Conservation (phyloP, 2,888 invertebrate genomes). For the Chymomyza caudatula region DNA sequence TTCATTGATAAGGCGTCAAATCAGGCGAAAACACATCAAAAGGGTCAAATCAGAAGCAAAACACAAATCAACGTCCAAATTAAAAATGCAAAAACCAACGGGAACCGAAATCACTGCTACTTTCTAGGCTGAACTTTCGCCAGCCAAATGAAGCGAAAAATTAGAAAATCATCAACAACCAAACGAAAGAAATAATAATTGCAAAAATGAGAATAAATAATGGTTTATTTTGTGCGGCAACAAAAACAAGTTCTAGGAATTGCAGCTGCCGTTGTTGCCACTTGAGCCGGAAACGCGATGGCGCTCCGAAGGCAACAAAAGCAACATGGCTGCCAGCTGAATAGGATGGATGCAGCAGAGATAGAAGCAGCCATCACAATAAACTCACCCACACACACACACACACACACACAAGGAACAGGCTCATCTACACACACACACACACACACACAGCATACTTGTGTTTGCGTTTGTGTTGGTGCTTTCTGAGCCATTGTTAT, state of each 20-base stretch:
- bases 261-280: slow-evolving; percentile 17
- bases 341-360: slow-evolving; percentile 9
- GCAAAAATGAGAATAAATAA: neutral
- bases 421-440: neutral
- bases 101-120: neutral
- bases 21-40: slow-evolving; percentile 36
- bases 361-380: neutral
- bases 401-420: too few relatives aligned
- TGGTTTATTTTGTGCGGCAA: neutral
- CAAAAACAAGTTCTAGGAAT: neutral
- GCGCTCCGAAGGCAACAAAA: neutral
- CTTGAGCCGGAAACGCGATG: slow-evolving; percentile 57
- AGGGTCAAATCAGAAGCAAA: slow-evolving; percentile 44
- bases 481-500: slow-evolving; percentile 24
- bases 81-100: slow-evolving; percentile 46
- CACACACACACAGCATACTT: neutral
- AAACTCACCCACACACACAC: neutral
- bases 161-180: slow-evolving; percentile 52
- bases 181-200: slow-evolving; percentile 10
- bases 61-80: slow-evolving; percentile 55
- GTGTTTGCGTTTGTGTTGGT: neutral
- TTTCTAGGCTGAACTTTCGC: neutral
- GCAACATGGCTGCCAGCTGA: neutral
- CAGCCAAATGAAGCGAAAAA: slow-evolving; percentile 60
- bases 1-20: slow-evolving; percentile 32